phyloP scores from a whole-genome alignment of 2,797 vertebrate genomes.

The Fratercula arctica region DNA sequence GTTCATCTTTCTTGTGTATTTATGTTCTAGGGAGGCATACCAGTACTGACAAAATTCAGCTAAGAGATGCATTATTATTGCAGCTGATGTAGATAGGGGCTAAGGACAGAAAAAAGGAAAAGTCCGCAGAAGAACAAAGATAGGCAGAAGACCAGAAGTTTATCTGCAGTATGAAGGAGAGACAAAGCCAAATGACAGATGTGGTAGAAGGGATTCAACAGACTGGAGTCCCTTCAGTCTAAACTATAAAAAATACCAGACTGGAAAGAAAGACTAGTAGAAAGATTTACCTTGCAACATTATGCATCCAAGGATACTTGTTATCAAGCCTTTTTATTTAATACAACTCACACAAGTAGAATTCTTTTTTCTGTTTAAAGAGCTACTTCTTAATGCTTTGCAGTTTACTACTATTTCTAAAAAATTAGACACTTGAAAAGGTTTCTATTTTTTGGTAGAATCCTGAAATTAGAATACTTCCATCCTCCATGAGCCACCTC shows the following conservation, averaged over 20 bases:
- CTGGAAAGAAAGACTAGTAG: neutral
- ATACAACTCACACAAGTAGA: neutral
- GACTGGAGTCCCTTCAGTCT: neutral
- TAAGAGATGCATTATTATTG: neutral
- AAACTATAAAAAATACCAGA: neutral
- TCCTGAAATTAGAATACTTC: neutral
- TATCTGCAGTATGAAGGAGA: neutral
- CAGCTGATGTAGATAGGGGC: neutral
- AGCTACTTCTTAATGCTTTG: neutral
- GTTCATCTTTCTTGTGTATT: neutral
- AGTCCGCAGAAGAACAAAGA: neutral
- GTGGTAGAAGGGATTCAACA: neutral
- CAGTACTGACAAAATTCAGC: neutral
- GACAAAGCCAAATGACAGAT: fast-evolving
- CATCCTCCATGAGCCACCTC: fast-evolving
- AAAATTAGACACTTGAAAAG: neutral
- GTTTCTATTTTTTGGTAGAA: neutral
- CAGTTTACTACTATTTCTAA: neutral
- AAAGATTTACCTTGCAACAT: neutral
- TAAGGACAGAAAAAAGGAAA: neutral
- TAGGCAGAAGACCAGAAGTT: neutral
- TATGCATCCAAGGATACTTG: neutral
- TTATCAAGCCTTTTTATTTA: neutral
- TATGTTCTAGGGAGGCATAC: neutral
- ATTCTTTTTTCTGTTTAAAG: neutral